Base-by-base conservation (phyloP, 2,797 vertebrate species). In the Chanos chanos region DNA sequence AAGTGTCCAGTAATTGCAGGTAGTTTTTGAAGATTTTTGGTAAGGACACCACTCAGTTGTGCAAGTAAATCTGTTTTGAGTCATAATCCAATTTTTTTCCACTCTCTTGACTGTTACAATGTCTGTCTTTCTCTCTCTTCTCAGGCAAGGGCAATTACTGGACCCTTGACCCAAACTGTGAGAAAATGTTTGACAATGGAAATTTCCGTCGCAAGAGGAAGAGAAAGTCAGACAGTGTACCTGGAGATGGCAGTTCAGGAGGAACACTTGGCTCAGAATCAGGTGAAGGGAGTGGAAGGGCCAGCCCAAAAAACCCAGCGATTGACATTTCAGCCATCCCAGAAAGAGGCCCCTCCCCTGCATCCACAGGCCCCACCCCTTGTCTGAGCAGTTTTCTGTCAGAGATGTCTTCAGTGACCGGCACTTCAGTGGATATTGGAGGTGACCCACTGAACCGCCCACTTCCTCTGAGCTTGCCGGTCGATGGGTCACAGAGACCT, bases 111-210 rank as follows among this genome's bases (percentile, higher is more conserved):
- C n/a, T n/a, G n/a, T 19, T 37, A n/a, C n/a, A n/a, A n/a, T n/a
- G n/a, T n/a, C n/a, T n/a, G n/a, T n/a, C n/a, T 68, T 8, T 59
- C 8, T 76, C 56, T 37, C 24, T 76, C 39, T 40, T 54, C 63
- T 21, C 70, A 99, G 97, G 97, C 52, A 99, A 99, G 75, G 97
- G 97, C 27, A 99, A 99, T 86, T 99, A 99, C 85, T 99, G 97
- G 97, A 99, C 96, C 6, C 87, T 99, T 49, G 97, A 99, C 76
- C 97, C 97, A 0, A 99, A 99, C 87, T 99, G 97, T 68, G 97
- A 99, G 67, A 99, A 99, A 83, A 99, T 99, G 97, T 99, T 99
- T 27, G 97, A 99, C 87, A 99, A 99, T 0, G 97, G 97, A 71
- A 99, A 99, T 84, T 99, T 99, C 77, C 94, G 97, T 47, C 91